These are phyloP conservation scores for Cichlasoma orientale DNA, from an alignment of 2,797 vertebrate genomes.

Conservation along the genomic window DNA sequence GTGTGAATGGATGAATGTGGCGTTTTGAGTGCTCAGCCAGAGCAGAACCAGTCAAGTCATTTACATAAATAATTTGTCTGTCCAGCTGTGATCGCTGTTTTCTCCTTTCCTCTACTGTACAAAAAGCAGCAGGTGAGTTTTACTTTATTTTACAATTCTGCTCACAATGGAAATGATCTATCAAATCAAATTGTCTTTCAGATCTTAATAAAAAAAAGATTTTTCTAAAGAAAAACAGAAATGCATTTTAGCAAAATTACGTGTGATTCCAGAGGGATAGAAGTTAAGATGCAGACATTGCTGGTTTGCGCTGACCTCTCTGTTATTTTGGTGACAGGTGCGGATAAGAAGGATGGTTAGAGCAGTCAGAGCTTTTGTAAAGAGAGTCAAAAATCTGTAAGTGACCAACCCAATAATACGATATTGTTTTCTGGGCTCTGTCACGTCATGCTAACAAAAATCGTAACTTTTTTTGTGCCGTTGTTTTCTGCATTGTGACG, in stretches of 20 bases:
- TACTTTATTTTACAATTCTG: neutral
- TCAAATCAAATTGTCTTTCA: too few relatives aligned
- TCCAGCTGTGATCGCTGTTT: slow-evolving; percentile 86
- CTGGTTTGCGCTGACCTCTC: neutral
- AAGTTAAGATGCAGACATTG: neutral
- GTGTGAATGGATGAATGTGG: neutral
- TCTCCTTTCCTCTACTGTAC: slow-evolving; percentile 91
- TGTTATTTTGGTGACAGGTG: slow-evolving; percentile 72
- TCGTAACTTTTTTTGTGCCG: neutral
- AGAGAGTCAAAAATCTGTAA: slow-evolving; percentile 86
- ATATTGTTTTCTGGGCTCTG: neutral
- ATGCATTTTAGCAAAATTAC: neutral
- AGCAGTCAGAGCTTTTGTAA: slow-evolving; percentile 79
- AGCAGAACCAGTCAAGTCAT: neutral
- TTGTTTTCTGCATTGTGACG: neutral
- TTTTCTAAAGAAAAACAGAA: neutral
- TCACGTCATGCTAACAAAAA: neutral
- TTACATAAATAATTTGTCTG: neutral
- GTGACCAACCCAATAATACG: slow-evolving; percentile 39
- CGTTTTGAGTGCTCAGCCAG: neutral
- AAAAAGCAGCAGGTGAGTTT: slow-evolving; percentile 88
- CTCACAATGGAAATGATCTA: accelerated
- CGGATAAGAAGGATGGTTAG: slow-evolving; percentile 86
- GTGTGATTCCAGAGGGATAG: neutral
- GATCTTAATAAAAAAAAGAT: too few relatives aligned